Base-by-base conservation (phyloP, 2,888 invertebrate species). In the Cacoxenus indagator region DNA sequence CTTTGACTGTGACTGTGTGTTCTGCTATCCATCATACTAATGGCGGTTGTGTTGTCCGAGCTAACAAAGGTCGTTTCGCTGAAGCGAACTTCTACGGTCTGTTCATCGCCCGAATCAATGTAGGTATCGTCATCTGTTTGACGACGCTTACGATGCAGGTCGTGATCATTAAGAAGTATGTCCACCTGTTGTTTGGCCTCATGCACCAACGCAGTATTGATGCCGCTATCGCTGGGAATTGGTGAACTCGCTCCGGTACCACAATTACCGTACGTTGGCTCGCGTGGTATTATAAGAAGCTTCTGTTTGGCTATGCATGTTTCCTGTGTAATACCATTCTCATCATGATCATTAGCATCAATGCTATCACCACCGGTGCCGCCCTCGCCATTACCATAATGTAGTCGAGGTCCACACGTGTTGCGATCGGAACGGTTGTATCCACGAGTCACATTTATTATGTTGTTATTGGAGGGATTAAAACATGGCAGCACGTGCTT, bases 401-500 rank as follows among this genome's bases (percentile, higher is more conserved):
- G 84, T 8, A 86, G 68, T 2, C 85, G 75, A 0, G 86, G 86
- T 1, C 85, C 87, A 57, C 87, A 87, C 5, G 87, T 88, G 66
- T 87, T 87, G 26, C 88, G 84, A 70, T 88, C 87, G 5, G 86
- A 86, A 37, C 86, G 85, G 73, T 87, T 87, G 61, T 85, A 87
- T 68, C 83, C 83, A 2, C 88, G 70, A 4, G 85, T 84, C 0
- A 87, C 81, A 59, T 85, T 87, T 57, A 86, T 84, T 4, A 86
- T 84, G 45, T 86, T 86, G 65, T 85, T 85, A 67, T 86, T 86
- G 69, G 91, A 90, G 26, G 90, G 89, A 82, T 91, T 91, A 69
- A 92, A 91, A 79, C 92, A 92, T 6, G 92, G 92, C 75, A 92
- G 89, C 68, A 95, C 91, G 86, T 93, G 92, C 84, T 94, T 95